Percentiles rank a stretch among this genome's conserved stretches.
Evolutionary conservation across 2,888 invertebrate genomes (phyloP).

Genomic region (Polydrusus cervinus): DNA sequence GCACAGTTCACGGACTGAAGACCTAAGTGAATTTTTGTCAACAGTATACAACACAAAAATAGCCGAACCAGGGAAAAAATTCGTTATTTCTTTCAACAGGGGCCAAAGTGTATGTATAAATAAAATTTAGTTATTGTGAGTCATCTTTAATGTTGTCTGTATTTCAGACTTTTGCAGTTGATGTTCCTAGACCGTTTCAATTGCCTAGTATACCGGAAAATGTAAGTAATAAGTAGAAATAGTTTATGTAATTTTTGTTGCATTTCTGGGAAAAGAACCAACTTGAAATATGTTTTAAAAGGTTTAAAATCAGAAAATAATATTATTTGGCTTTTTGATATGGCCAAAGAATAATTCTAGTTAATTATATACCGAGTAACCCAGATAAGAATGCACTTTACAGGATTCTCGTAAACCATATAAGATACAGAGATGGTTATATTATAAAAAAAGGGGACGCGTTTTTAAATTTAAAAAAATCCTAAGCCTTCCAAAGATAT

Average conservation of each 20-base stretch:
- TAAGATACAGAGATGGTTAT: too few relatives aligned
- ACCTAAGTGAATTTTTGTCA: conserved; percentile 78
- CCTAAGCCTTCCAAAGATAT: too few relatives aligned
- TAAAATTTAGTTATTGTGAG: not conserved
- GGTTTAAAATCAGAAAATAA: too few relatives aligned
- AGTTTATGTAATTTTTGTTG: not conserved
- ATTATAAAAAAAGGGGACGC: too few relatives aligned
- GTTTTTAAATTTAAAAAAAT: too few relatives aligned
- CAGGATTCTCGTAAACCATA: too few relatives aligned
- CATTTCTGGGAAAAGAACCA: not conserved
- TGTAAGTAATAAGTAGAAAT: conserved; percentile 76
- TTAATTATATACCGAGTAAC: too few relatives aligned
- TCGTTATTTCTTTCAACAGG: conserved; percentile 77
- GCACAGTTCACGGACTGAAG: conserved; percentile 75
- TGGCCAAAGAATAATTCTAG: too few relatives aligned
- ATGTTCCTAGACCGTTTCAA: conserved; percentile 85
- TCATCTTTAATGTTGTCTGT: conserved; percentile 1
- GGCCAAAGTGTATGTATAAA: conserved; percentile 74
- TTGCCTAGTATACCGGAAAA: conserved; percentile 97
- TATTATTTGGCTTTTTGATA: too few relatives aligned
- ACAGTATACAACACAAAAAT: conserved; percentile 80
- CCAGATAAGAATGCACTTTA: too few relatives aligned
- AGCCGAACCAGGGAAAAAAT: conserved; percentile 79
- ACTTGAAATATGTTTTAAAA: too few relatives aligned
- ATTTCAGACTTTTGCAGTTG: conserved; percentile 84